phyloP scores from a whole-genome alignment of 2,797 vertebrate genomes.

The Onychomys arenicola region DNA sequence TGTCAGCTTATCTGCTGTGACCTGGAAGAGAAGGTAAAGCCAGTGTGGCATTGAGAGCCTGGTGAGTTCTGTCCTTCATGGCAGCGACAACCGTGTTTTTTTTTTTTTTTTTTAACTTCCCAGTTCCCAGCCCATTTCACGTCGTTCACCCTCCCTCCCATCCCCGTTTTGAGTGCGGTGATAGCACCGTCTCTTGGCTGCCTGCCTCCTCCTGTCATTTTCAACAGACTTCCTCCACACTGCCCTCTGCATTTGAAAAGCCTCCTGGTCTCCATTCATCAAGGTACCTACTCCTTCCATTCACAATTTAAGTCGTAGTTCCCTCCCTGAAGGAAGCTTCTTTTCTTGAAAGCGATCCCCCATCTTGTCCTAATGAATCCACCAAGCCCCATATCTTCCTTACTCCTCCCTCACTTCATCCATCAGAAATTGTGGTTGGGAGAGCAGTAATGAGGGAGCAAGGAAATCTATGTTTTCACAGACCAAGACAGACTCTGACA shows the following conservation, averaged over 20 bases:
- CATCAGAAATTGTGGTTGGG: neutral
- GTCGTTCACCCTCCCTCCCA: neutral
- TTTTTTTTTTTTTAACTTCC: constrained; percentile 13
- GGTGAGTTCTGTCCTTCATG: neutral
- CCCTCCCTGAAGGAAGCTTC: neutral
- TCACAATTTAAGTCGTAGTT: constrained; percentile 64
- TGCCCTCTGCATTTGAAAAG: constrained; percentile 68
- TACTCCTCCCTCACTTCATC: neutral
- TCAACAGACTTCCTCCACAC: constrained; percentile 59
- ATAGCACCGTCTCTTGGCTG: neutral
- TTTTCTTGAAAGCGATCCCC: neutral
- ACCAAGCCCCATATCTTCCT: neutral
- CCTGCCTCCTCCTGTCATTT: neutral
- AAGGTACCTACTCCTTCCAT: constrained; percentile 59
- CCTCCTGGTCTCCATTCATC: constrained; percentile 65
- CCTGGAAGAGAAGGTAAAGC: neutral
- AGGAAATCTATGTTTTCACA: neutral
- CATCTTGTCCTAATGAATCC: neutral
- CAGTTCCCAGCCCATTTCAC: neutral
- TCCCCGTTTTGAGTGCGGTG: neutral
- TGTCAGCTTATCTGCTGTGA: neutral
- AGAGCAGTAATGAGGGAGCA: rapidly evolving
- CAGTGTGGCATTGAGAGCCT: neutral
- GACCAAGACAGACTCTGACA: neutral
- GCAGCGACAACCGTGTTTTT: neutral